Percentiles rank a stretch among this genome's conserved stretches.
Evolutionary conservation across 2,888 invertebrate species (phyloP).

Genomic region (Tenthredo scrophulariae): DNA sequence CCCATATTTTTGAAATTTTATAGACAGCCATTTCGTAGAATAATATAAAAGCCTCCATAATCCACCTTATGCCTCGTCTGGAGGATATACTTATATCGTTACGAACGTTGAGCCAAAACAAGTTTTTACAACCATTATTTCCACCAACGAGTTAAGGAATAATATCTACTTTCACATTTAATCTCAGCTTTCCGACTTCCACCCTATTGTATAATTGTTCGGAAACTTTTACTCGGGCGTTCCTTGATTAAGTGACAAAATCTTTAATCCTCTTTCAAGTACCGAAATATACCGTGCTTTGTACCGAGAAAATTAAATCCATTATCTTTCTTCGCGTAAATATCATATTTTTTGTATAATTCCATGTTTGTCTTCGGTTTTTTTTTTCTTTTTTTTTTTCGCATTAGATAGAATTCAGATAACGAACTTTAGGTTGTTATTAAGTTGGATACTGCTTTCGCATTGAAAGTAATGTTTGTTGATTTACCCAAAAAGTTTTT

Average conservation of each 20-base stretch:
- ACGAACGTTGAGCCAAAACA: background rate
- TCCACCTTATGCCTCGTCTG: background rate
- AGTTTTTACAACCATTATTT: background rate
- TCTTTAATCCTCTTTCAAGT: background rate
- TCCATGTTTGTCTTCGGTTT: background rate
- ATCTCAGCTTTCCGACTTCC: background rate
- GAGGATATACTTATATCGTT: background rate
- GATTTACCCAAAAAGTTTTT: background rate
- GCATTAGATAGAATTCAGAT: background rate
- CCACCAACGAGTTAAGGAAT: background rate
- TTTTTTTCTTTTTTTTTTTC: background rate
- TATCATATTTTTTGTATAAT: background rate
- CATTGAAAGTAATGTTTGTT: background rate
- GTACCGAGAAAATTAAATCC: background rate
- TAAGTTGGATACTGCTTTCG: background rate
- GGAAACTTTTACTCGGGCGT: background rate
- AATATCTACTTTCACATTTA: background rate
- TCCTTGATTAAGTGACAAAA: background rate
- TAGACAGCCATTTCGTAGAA: background rate
- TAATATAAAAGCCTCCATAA: constrained; percentile 8
- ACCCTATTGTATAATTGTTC: background rate
- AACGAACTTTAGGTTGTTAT: background rate
- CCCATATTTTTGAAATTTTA: background rate
- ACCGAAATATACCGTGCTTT: background rate
- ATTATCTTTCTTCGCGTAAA: background rate